Base-by-base conservation (phyloP, 1,140 invertebrate genomes). In the Vanessa tameamea region DNA sequence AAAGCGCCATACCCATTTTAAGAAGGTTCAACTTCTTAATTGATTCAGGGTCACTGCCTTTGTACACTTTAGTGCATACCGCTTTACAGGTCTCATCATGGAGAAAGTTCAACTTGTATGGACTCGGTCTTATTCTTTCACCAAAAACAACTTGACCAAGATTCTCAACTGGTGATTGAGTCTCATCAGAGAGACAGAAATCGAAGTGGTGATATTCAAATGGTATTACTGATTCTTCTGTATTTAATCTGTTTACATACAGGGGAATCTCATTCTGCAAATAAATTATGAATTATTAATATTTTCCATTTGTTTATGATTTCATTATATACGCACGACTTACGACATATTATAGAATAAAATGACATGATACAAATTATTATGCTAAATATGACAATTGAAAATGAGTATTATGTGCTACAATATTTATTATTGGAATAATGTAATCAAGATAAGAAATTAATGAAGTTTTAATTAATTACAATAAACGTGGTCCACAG, bases 181-280 rank as follows among this genome's bases (percentile, higher is more conserved):
- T 94, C 79, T 97, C 95, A 82, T 95, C 94, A 65, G 93, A 93
- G 5, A 94, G 85, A 93, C 99, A 99, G 85, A 99, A 99, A 89
- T 99, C 98, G 93, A 99, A 99, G 82, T 98, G 96, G 88, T 97
- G 96, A 92, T 99, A 99, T 93, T 99, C 99, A 94, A 98, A 99
- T 5, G 99, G 98, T 85, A 99, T 98, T 5, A 99, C 97, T 16
- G 97, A 98, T 92, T 99, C 97, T 87, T 99, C 97, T 11, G 98
- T 98, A 90, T 99, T 99, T 9, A 99, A 93, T 79, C 98, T 95
- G 92, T 99, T 99, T 1, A 99, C 99, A 92, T 96, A 99, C 9
- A 99, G 89, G 43, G 95, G 94, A 59, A 99, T 95, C 77, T 97
- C 95, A 73, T 95, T 95, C 98, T 99, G 94, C 80, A 93, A 93